phyloP scores from a whole-genome alignment of 2,113 vertebrate genomes.

The Dendropsophus ebraccatus region DNA sequence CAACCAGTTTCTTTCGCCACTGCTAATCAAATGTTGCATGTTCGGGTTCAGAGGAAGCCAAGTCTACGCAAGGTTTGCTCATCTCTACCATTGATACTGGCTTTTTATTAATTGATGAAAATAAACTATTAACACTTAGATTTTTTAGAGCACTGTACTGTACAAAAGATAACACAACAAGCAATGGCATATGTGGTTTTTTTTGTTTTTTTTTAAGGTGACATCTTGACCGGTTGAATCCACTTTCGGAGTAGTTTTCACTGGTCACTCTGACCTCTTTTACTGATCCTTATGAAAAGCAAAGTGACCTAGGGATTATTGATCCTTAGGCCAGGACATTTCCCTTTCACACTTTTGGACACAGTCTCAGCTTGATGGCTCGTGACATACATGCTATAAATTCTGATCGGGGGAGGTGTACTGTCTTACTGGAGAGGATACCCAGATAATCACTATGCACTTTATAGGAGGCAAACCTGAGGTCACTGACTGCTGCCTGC shows the following conservation, averaged over 20 bases:
- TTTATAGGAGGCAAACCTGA: background rate
- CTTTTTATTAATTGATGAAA: too few species aligned
- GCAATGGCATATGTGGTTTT: background rate
- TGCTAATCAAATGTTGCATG: too few species aligned
- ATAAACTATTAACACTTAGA: too few species aligned
- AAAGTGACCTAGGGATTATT: background rate
- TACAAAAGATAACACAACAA: too few species aligned
- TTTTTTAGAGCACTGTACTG: too few species aligned
- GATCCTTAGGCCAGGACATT: background rate
- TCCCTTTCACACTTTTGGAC: background rate
- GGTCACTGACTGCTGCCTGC: background rate
- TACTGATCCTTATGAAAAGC: background rate
- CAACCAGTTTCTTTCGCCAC: too few species aligned
- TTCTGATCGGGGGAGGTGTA: background rate
- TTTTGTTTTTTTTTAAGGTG: background rate
- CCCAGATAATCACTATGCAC: background rate
- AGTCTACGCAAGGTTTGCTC: too few species aligned
- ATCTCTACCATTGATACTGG: too few species aligned
- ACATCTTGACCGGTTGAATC: background rate
- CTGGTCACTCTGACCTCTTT: background rate
- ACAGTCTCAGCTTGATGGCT: background rate
- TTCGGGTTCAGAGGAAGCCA: too few species aligned
- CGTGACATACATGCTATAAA: background rate
- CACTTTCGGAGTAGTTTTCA: background rate
- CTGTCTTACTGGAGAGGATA: background rate